Percentiles rank a stretch among this genome's conserved stretches.
Conservation (phyloP, 2,797 vertebrate genomes). For the Anisognathus igniventris region DNA sequence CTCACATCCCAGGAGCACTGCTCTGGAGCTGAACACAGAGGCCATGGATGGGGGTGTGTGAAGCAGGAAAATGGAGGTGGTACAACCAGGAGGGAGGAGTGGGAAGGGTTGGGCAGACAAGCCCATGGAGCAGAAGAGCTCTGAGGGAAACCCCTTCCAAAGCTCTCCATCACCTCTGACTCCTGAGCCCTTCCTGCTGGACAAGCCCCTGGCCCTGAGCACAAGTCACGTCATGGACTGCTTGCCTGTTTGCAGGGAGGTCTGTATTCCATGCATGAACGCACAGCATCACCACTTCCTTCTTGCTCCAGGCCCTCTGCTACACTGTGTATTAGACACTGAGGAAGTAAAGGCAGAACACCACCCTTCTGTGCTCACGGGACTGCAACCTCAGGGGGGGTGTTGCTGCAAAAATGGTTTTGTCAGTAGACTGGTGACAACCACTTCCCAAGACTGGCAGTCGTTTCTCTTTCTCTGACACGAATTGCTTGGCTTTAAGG, state of each 20-base stretch:
- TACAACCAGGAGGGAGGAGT: not conserved
- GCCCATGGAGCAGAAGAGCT: not conserved
- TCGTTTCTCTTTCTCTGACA: not conserved
- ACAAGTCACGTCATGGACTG: fast-evolving
- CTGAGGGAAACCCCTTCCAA: not conserved
- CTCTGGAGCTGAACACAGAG: not conserved
- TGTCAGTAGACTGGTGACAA: not conserved
- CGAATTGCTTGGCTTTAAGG: not conserved
- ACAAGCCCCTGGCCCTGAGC: not conserved
- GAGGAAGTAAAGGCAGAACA: not conserved
- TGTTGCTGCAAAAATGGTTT: not conserved
- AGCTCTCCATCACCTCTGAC: not conserved
- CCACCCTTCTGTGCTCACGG: not conserved
- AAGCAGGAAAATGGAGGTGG: not conserved
- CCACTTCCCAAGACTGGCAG: not conserved
- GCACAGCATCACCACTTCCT: not conserved
- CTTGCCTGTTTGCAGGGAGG: not conserved
- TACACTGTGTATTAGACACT: not conserved
- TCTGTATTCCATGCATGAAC: not conserved
- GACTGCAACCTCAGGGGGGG: not conserved
- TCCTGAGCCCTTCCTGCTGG: not conserved
- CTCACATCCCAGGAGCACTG: not conserved
- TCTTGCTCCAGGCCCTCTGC: not conserved
- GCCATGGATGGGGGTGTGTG: not conserved
- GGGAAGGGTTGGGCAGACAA: not conserved